These are phyloP conservation scores for Chrysolina americana DNA, from an alignment of 2,888 invertebrate genomes.

Conservation along the genomic window DNA sequence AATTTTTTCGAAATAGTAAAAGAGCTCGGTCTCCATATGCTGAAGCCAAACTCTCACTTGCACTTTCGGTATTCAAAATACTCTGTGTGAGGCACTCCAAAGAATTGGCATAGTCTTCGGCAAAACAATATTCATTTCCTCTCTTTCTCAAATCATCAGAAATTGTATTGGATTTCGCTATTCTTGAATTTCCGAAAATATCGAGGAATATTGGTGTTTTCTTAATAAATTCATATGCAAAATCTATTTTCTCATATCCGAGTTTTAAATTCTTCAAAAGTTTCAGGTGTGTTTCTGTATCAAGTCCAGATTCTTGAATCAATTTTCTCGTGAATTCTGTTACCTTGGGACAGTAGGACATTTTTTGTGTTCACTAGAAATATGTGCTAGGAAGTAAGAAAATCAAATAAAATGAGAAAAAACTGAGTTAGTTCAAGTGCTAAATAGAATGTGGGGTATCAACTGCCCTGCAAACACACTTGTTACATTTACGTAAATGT, in stretches of 20 bases:
- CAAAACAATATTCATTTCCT: neutral
- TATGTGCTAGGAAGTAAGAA: too few relatives aligned
- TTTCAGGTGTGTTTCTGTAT: neutral
- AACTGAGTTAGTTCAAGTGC: too few relatives aligned
- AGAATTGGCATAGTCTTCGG: neutral
- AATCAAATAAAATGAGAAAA: too few relatives aligned
- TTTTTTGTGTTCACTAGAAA: neutral
- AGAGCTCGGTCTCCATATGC: neutral
- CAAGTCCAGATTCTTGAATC: neutral
- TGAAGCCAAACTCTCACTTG: neutral
- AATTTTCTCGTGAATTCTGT: neutral
- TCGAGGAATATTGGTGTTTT: neutral
- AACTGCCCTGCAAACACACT: too few relatives aligned
- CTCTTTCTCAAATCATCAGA: neutral
- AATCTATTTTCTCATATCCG: neutral
- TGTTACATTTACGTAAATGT: too few relatives aligned
- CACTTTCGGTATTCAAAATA: neutral
- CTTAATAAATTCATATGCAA: neutral
- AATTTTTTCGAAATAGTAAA: neutral
- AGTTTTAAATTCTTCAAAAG: neutral
- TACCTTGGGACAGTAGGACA: slow-evolving; percentile 9
- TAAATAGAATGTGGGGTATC: too few relatives aligned
- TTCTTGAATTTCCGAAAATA: slow-evolving; percentile 1
- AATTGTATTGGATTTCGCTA: slow-evolving; percentile 4
- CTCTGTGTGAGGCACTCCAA: neutral